Conservation (phyloP, 2,797 vertebrate genomes). For the Ispidina lecontei region DNA sequence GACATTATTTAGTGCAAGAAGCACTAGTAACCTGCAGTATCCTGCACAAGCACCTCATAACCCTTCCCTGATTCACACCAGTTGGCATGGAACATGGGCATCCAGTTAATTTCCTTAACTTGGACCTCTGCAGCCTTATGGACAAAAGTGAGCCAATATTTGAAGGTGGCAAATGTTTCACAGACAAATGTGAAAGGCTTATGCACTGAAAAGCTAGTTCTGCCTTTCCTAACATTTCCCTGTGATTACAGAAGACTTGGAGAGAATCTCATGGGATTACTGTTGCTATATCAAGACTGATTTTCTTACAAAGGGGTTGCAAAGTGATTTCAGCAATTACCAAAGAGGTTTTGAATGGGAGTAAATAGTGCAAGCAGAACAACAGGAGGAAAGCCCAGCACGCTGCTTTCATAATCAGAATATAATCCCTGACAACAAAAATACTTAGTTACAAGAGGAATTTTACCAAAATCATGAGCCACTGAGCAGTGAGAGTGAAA, state of each 20-base stretch:
- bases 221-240: not conserved
- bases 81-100: not conserved
- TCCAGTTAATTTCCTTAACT: not conserved
- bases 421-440: not conserved
- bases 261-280: not conserved
- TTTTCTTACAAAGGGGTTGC: not conserved
- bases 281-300: not conserved
- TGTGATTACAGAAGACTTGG: not conserved
- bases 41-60: not conserved
- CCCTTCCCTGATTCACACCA: not conserved
- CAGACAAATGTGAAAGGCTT: not conserved
- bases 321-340: not conserved
- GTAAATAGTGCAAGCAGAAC: not conserved
- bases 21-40: not conserved
- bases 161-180: not conserved
- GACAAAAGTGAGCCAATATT: not conserved
- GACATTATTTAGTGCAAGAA: not conserved
- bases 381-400: not conserved
- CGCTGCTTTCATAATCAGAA: not conserved
- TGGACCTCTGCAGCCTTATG: not conserved
- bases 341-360: not conserved
- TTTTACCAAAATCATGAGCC: not conserved
- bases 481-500: not conserved
- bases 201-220: not conserved
- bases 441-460: not conserved